Base-by-base conservation (phyloP, 2,888 invertebrate genomes). In the Oxyteleia sp. region DNA sequence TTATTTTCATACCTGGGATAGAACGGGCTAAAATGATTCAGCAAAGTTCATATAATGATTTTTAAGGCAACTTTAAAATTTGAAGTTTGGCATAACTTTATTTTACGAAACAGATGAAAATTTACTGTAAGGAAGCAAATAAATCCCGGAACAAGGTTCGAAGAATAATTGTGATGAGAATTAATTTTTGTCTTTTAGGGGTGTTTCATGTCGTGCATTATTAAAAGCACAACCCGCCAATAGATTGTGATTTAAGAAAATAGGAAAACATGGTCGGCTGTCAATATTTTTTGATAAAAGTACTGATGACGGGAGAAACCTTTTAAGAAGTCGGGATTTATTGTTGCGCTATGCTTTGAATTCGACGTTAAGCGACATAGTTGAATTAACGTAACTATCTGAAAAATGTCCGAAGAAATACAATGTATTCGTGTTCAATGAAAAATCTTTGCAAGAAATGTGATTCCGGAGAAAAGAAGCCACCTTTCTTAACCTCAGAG, bases 261-360 rank as follows among this genome's bases (percentile, higher is more conserved):
- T 38, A 47, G 63, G 43, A 18, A 64, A 74, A 47, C 74, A 55
- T 55, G 11, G 43, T 45, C 16, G 13, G n/a, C 47, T 64, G 74
- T 64, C 75, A 64, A 55, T 64, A 75, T 16, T 64, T 75, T 57
- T 55, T 57, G 75, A 64, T 76, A 76, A 69, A 64, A 38, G 41
- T 43, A 32, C 49, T 49, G 59, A 66, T 51, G 75, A 66, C 59
- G 18, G 23, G 32, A 41, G 18, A 66, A 75, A 59, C 49, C 38
- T 51, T 76, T 66, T 76, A 66, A 43, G 35, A 59, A 29, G 35
- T 4, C 16, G 43, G 23, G 76, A 76, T 68, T 76, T 76, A 76
- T 76, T 61, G 68, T 61, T 41, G 32, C 45, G 57, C 15, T 18
- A 66, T 32, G 51, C 49, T 76, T 76, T 61, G 59, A 68, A 76